Conservation (phyloP, 2,888 invertebrate species). For the Dorcus hopei region DNA sequence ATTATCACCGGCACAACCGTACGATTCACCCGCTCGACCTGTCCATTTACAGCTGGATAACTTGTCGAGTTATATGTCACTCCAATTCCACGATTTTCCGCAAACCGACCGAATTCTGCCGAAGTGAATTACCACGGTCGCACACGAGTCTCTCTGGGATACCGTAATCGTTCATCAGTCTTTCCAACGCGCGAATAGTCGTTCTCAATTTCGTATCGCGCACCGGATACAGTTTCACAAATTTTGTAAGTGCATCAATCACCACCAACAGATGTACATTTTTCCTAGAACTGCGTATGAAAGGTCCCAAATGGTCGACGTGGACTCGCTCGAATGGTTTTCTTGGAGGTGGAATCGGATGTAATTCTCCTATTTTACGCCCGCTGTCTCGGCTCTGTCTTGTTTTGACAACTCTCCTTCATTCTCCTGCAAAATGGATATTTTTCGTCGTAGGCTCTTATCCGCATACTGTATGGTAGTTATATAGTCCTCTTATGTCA, state of each 20-base stretch:
- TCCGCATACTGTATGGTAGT: not conserved
- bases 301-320: conserved; percentile 14
- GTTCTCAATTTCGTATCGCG: not conserved
- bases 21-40: conserved; percentile 18
- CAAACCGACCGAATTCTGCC: not conserved
- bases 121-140: conserved; percentile 1
- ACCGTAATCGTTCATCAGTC: not conserved
- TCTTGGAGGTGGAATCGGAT: conserved; percentile 7
- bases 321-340: conserved; percentile 13
- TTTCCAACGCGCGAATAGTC: not conserved
- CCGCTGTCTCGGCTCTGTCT: not conserved
- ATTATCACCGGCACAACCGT: conserved; percentile 16
- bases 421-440: not conserved
- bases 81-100: not conserved
- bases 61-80: not conserved
- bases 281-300: conserved; percentile 5
- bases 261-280: conserved; percentile 11
- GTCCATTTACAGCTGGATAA: not conserved
- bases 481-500: not conserved
- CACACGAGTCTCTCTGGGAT: not conserved
- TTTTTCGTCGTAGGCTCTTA: not conserved
- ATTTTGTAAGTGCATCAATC: conserved; percentile 14
- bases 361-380: too few relatives aligned
- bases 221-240: conserved; percentile 10
- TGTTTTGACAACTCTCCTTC: not conserved